These are phyloP conservation scores for rabbit (Oryctolagus cuniculus) DNA, from an alignment of 2,113 vertebrate genomes.

Conservation along the genomic window mOryCun1.1 NC_091433.1:151844001-151844500, in stretches of 20 bases:
- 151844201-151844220: not conserved
- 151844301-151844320: not conserved
- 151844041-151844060: not conserved
- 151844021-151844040: not conserved
- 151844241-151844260: constrained; percentile 1
- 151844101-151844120: constrained; percentile 2
- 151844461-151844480: constrained; percentile 66
- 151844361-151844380: not conserved
- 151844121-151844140: not conserved
- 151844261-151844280: not conserved
- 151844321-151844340: not conserved
- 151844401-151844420: constrained; percentile 71
- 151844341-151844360: not conserved
- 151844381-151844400: constrained; percentile 13
- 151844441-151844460: constrained; percentile 55
- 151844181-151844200: not conserved
- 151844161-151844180: not conserved
- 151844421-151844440: constrained; percentile 74
- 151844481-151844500: constrained; percentile 71
- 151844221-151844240: not conserved
- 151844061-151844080: not conserved
- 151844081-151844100: constrained; percentile 8
- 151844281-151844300: not conserved
- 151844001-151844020: constrained; percentile 14
- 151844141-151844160: not conserved